phyloP scores from a whole-genome alignment of 2,888 invertebrate genomes.

The Oxytorus armatus region DNA sequence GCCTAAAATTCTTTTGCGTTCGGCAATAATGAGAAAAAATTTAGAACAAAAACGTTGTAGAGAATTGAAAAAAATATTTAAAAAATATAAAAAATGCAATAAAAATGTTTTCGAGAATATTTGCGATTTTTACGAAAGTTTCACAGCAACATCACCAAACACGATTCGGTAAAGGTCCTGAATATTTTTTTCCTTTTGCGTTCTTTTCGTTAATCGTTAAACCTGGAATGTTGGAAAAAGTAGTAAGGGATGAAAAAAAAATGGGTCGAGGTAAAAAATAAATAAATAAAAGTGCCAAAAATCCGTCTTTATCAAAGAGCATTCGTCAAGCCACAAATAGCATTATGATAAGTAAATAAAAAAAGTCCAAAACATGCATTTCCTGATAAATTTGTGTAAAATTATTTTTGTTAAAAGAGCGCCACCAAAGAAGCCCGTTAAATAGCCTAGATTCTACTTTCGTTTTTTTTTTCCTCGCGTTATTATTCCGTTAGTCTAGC shows the following conservation, averaged over 20 bases:
- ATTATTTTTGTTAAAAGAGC: conserved; percentile 50
- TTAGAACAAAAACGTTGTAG: too few relatives aligned
- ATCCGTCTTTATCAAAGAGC: conserved; percentile 79
- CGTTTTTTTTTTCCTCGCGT: conserved; percentile 36
- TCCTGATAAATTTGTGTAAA: not conserved
- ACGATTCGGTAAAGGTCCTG: conserved; percentile 72
- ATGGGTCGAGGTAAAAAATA: conserved; percentile 67
- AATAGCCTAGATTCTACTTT: conserved; percentile 49
- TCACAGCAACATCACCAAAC: conserved; percentile 80
- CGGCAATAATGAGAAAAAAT: too few relatives aligned
- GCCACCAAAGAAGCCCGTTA: conserved; percentile 57
- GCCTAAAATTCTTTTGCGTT: too few relatives aligned
- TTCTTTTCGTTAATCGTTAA: conserved; percentile 54
- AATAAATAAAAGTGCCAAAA: conserved; percentile 76
- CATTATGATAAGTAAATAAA: conserved; percentile 32
- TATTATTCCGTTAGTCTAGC: conserved; percentile 58
- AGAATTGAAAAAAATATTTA: not conserved
- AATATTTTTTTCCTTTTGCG: conserved; percentile 30
- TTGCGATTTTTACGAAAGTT: not conserved
- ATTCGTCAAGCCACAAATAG: conserved; percentile 36
- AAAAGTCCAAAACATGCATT: conserved; percentile 43
- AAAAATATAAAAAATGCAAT: conserved; percentile 13
- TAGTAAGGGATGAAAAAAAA: conserved; percentile 34
- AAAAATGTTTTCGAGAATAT: conserved; percentile 7
- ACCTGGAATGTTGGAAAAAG: conserved; percentile 80